Evolutionary conservation across 2,888 invertebrate species (phyloP).

Genomic region (Apoderus coryli): DNA sequence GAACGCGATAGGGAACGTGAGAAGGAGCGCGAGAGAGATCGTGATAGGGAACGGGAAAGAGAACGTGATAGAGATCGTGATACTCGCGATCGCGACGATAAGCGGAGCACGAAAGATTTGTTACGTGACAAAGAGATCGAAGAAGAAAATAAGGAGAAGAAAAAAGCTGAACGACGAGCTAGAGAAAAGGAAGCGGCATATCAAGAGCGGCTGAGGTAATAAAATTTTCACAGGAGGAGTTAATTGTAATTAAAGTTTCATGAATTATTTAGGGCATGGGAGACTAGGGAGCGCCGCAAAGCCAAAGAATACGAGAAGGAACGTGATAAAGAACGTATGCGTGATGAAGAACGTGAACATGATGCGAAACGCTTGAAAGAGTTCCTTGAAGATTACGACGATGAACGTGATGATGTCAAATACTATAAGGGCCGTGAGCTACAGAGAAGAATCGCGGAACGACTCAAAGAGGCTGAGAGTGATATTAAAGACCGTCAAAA

Average conservation of each 20-base stretch:
- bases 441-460: conserved; percentile 76
- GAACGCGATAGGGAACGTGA: conserved; percentile 34
- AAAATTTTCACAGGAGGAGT: no score
- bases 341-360: conserved; percentile 73
- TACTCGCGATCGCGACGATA: conserved; percentile 42
- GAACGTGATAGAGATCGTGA: conserved; percentile 37
- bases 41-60: conserved; percentile 37
- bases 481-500: conserved; percentile 82
- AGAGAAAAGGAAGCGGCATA: conserved; percentile 94
- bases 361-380: conserved; percentile 92
- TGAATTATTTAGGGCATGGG: conserved; percentile 55
- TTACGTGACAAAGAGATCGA: conserved; percentile 72
- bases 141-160: conserved; percentile 82
- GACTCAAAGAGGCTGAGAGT: conserved; percentile 84
- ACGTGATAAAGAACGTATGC: conserved; percentile 67
- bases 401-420: conserved; percentile 92
- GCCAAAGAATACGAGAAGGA: conserved; percentile 82
- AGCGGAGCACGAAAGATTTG: conserved; percentile 43
- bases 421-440: conserved; percentile 90
- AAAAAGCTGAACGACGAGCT: conserved; percentile 79
- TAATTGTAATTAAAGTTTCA: no score
- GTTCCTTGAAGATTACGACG: conserved; percentile 98
- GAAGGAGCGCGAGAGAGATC: conserved; percentile 32
- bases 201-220: conserved; percentile 57
- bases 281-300: conserved; percentile 77